Conservation (phyloP, 2,113 vertebrate genomes). For the Recurvirostra avosetta region DNA sequence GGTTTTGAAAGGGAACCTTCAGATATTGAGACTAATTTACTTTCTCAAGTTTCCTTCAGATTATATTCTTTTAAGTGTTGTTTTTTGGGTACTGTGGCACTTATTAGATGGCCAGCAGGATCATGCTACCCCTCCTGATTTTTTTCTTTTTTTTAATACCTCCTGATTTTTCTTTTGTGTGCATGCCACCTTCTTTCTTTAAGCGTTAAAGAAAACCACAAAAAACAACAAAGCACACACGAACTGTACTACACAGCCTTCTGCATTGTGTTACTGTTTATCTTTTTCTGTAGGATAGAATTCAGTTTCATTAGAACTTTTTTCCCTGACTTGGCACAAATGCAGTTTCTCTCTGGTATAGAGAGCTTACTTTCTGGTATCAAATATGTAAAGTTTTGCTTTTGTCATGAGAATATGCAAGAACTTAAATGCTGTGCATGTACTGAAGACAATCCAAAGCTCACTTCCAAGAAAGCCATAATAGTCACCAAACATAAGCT, state of each 20-base stretch:
- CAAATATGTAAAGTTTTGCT: not conserved
- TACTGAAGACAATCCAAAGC: not conserved
- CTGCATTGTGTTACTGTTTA: not conserved
- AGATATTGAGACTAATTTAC: not conserved
- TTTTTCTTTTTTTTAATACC: not conserved
- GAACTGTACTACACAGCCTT: not conserved
- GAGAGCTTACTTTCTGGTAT: not conserved
- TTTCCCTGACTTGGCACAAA: not conserved
- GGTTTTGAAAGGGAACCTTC: not conserved
- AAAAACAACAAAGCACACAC: not conserved
- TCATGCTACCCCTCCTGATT: not conserved
- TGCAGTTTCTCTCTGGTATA: not conserved
- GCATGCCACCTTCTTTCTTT: not conserved
- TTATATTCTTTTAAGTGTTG: not conserved
- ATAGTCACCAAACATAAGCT: not conserved
- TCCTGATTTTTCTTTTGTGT: not conserved
- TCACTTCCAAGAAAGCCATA: not conserved
- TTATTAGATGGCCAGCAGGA: not conserved
- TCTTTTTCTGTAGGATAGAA: not conserved
- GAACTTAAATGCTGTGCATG: not conserved
- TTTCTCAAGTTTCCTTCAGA: not conserved
- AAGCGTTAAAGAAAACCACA: not conserved
- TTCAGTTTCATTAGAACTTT: not conserved
- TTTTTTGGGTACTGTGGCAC: not conserved
- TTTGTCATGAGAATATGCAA: not conserved